Conservation (phyloP, 2,113 vertebrate genomes). For the Pholis gunnellus region DNA sequence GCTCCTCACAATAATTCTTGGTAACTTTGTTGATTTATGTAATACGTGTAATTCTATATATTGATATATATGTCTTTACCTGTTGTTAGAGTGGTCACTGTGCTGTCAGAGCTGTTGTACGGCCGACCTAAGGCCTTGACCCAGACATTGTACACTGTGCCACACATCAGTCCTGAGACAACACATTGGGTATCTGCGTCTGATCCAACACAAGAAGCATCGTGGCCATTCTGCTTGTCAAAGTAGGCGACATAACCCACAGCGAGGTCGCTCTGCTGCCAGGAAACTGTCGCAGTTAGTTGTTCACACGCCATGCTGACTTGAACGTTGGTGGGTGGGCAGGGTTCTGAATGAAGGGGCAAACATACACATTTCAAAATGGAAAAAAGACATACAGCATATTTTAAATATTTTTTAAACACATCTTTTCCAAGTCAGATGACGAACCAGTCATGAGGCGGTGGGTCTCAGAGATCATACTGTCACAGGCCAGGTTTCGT, state of each 20-base stretch:
- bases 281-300: constrained; percentile 64
- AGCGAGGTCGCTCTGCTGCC: constrained; percentile 70
- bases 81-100: constrained; percentile 57
- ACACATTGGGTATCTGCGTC: constrained; percentile 51
- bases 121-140: constrained; percentile 68
- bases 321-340: constrained; percentile 69
- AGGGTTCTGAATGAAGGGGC: constrained; percentile 69
- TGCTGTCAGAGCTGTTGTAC: constrained; percentile 77
- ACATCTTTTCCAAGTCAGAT: neutral
- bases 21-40: neutral
- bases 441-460: constrained; percentile 74
- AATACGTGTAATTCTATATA: neutral
- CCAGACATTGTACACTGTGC: constrained; percentile 65
- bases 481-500: constrained; percentile 67
- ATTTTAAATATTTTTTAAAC: neutral
- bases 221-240: constrained; percentile 39
- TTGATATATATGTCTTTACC: constrained; percentile 59
- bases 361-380: neutral
- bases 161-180: constrained; percentile 71
- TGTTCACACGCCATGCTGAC: constrained; percentile 62
- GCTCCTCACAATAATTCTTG: neutral
- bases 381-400: neutral
- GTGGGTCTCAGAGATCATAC: constrained; percentile 40
- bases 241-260: constrained; percentile 72
- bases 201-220: constrained; percentile 49